Base-by-base conservation (phyloP, 2,113 vertebrate genomes). In the Corythornis madagascariensis region DNA sequence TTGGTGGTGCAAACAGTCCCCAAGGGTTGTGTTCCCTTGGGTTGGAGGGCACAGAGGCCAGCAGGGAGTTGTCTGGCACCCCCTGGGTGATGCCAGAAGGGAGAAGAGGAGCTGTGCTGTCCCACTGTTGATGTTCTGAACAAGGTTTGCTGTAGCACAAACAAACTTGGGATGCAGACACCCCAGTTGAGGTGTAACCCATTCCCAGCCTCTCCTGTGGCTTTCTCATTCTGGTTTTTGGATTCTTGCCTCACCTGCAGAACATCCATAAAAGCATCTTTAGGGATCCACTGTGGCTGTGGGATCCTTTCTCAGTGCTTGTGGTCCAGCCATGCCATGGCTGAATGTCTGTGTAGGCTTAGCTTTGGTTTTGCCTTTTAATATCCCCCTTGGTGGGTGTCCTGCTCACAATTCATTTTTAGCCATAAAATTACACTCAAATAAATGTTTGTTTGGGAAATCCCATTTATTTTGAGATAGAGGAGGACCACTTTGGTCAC, bases 71-170 rank as follows among this genome's bases (percentile, higher is more conserved):
- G 45, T 50, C 18, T 2, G 2, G 22, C 13, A 5, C 69, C 38
- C 50, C 47, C 11, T 2, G 43, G 18, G 8, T 42, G n/a, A 38
- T 35, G 55, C 3, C 2, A 16, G 31, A 9, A 2, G 26, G 50
- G 47, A 16, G 16, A 20, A 43, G 45, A 7, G 2, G 50, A 91
- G 61, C 69, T 5, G 3, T 19, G n/a, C 84, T 28, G 24, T 75
- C 57, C 82, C 53, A 2, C 2, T 15, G 22, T 3, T 50, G 18
- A 1, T 50, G 1, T n/a, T 60, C 61, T 35, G 3, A 8, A 8
- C 15, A 1, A 26, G 43, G 18, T 42, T 70, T 55, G 22, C 63
- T 1, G 0, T 28, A 21, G 31, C 16, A 18, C 2, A 0, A 25
- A 38, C 17, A 13, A 11, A 10, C 52, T 43, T 33, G 35, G 60